Percentiles rank a stretch among this genome's conserved stretches.
Conservation (phyloP, 1,140 invertebrate genomes). For the Dendrolimus punctatus region DNA sequence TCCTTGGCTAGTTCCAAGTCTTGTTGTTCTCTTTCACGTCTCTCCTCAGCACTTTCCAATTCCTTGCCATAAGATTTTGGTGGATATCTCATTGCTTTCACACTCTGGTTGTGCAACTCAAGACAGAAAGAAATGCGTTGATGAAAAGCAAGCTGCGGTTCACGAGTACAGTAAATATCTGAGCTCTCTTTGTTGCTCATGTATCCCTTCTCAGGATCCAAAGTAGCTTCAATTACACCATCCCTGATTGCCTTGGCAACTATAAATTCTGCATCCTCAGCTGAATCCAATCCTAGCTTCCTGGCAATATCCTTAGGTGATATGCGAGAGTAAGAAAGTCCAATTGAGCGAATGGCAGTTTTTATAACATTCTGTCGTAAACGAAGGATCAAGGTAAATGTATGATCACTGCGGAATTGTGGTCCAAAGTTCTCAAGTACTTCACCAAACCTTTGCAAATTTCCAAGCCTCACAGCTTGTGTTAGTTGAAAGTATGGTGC, state of each 20-base stretch:
- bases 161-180: slow-evolving; percentile 97
- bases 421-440: slow-evolving; percentile 92
- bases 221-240: slow-evolving; percentile 97
- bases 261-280: slow-evolving; percentile 99
- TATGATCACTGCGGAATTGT: slow-evolving; percentile 92
- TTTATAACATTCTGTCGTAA: slow-evolving; percentile 99
- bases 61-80: slow-evolving; percentile 99
- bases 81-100: slow-evolving; percentile 99
- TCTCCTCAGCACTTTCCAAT: slow-evolving; percentile 96
- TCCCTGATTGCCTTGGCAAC: slow-evolving; percentile 99
- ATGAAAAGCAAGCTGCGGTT: slow-evolving; percentile 97
- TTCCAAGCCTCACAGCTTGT: slow-evolving; percentile 96
- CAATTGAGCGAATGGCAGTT: slow-evolving; percentile 97
- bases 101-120: slow-evolving; percentile 97
- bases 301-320: slow-evolving; percentile 94
- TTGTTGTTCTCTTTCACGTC: slow-evolving; percentile 96
- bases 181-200: slow-evolving; percentile 98
- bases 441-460: slow-evolving; percentile 94
- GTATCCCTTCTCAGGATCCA: slow-evolving; percentile 96
- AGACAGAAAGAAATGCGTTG: slow-evolving; percentile 98
- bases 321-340: slow-evolving; percentile 96
- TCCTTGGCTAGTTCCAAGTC: slow-evolving; percentile 98
- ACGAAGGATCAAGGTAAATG: slow-evolving; percentile 94
- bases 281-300: slow-evolving; percentile 94
- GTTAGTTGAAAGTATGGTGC: slow-evolving; percentile 98